phyloP scores from a whole-genome alignment of 2,888 invertebrate genomes.

The Amblyjoppa proteus region DNA sequence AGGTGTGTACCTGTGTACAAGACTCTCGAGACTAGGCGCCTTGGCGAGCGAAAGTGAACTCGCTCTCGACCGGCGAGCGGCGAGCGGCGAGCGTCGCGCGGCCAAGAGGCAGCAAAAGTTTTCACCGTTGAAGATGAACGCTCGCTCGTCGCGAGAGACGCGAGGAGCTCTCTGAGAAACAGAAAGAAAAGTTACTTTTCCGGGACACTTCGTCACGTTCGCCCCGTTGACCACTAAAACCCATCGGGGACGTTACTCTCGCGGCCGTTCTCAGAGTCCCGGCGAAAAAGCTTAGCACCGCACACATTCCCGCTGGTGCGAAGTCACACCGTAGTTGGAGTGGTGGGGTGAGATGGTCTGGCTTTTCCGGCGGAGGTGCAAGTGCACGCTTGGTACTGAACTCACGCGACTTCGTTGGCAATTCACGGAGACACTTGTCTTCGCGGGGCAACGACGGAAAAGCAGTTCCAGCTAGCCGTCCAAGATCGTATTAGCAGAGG shows the following conservation, averaged over 20 bases:
- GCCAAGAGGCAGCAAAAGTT: constrained; percentile 53
- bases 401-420: constrained; percentile 35
- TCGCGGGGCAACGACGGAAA: background rate
- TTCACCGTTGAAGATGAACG: constrained; percentile 40
- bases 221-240: constrained; percentile 56
- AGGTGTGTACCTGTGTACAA: constrained; percentile 31
- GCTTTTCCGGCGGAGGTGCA: constrained; percentile 32
- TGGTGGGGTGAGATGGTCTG: constrained; percentile 7
- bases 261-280: constrained; percentile 1
- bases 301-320: constrained; percentile 1
- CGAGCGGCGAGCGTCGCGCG: constrained; percentile 19
- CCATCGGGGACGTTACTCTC: constrained; percentile 32
- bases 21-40: constrained; percentile 33
- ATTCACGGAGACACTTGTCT: constrained; percentile 47
- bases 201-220: constrained; percentile 39
- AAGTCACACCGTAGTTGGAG: background rate
- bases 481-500: constrained; percentile 29
- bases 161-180: background rate
- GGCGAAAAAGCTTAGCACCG: background rate
- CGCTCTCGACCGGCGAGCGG: constrained; percentile 38
- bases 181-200: constrained; percentile 52
- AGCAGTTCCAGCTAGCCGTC: constrained; percentile 27
- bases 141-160: constrained; percentile 3
- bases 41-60: constrained; percentile 55
- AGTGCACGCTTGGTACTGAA: constrained; percentile 18